Percentiles rank a stretch among this genome's conserved stretches.
Conservation (phyloP, 2,113 vertebrate genomes). For the Mobula hypostoma region DNA sequence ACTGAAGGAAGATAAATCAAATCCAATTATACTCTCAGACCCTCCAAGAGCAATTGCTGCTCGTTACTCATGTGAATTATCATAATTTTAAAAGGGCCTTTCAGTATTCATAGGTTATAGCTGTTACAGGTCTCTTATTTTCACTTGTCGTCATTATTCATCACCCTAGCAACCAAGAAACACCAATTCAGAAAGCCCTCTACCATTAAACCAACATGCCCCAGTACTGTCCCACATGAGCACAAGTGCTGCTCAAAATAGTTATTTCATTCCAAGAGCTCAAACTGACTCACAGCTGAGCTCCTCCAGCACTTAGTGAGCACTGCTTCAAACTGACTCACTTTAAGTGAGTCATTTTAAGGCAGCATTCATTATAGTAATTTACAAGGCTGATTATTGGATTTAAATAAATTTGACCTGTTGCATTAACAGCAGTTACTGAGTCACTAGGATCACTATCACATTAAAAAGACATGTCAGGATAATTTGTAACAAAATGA, state of each 20-base stretch:
- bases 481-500: neutral
- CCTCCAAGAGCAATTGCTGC: neutral
- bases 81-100: neutral
- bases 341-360: neutral
- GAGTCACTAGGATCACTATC: neutral
- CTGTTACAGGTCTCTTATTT: neutral
- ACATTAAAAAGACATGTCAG: neutral
- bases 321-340: neutral
- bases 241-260: neutral
- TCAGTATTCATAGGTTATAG: neutral
- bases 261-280: neutral
- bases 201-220: neutral
- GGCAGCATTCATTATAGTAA: neutral
- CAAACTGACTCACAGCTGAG: neutral
- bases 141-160: slow-evolving; percentile 23
- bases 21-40: neutral
- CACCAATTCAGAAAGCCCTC: neutral
- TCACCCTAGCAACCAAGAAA: neutral
- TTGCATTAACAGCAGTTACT: neutral
- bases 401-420: neutral
- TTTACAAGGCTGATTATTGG: neutral
- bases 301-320: too few species aligned
- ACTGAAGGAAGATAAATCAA: slow-evolving; percentile 9
- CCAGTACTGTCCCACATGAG: neutral
- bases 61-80: neutral